Base-by-base conservation (phyloP, 1,140 invertebrate genomes). In the Trachelipus rathkii region DNA sequence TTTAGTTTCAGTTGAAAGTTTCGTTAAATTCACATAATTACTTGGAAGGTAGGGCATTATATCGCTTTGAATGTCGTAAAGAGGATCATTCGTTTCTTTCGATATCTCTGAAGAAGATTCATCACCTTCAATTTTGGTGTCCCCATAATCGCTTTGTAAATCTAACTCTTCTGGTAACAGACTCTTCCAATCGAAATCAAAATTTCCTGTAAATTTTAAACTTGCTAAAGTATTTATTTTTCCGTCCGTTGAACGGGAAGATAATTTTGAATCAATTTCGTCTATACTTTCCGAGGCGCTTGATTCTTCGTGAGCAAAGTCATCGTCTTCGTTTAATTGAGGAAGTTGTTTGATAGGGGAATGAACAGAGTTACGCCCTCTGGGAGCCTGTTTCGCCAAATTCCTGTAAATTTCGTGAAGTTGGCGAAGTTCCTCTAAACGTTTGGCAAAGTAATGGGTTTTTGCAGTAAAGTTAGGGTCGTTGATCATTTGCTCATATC, bases 51-150 rank as follows among this genome's bases (percentile, higher is more conserved):
- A 82, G 19, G 81, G 81, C 81, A 80, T 82, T 68, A 82, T 82
- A 68, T 82, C 81, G 74, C 81, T 82, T 69, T 82, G 81, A 71
- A 82, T 82, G 70, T 82, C 81, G 53, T 79, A 81, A 72, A 79
- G 75, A 19, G 81, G 75, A 23, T 78, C 79, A 68, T 74, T 79
- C 44, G 78, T 60, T 21, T 80, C 79, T 67, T 81, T 78, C 46
- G 76, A 82, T 44, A 81, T 73, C 67, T 79, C 78, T 60, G 81
- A 79, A 10, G 77, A 68, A n/a, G 85, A 85, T 86, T 91, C 91
- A 85, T 90, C 90, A 60, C 89, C 89, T 81, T 94, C 93, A 88
- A 95, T 94, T 6, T 74, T 77, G 9, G 44, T 66, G 53, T 81
- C 80, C 15, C 66, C 70, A 15, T 67, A 66, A 45, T 81, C 80